These are phyloP conservation scores for Acrocephalus kingi DNA, from an alignment of 2,113 vertebrate genomes.

Conservation along the genomic window DNA sequence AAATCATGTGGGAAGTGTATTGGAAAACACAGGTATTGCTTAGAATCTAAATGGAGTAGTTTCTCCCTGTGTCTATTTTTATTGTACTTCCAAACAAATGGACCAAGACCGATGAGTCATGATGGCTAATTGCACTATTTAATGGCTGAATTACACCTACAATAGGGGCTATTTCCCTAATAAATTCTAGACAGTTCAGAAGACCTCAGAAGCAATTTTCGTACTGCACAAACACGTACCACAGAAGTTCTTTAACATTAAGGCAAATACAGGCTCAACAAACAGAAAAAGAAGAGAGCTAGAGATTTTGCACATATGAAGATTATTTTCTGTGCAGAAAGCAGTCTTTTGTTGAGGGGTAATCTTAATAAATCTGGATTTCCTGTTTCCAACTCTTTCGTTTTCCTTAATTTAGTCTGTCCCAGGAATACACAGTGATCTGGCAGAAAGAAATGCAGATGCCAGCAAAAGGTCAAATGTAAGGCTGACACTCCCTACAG, in stretches of 20 bases:
- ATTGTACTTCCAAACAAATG: background rate
- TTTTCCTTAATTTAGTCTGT: background rate
- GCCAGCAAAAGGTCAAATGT: background rate
- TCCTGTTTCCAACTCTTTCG: background rate
- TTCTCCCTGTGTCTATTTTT: background rate
- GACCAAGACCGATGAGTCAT: background rate
- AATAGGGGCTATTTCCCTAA: background rate
- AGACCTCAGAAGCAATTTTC: background rate
- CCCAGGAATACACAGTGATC: background rate
- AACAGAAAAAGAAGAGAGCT: background rate
- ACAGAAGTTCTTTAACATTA: background rate
- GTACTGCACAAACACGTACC: rapidly evolving
- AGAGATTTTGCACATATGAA: background rate
- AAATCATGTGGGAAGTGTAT: background rate
- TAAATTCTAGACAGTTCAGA: background rate
- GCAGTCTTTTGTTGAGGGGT: background rate
- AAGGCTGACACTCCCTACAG: background rate
- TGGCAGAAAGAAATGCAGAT: background rate
- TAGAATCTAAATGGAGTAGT: background rate
- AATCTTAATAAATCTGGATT: background rate
- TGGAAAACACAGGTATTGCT: background rate
- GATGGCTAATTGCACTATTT: background rate
- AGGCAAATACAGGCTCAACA: background rate
- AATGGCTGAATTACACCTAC: background rate
- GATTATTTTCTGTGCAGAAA: background rate